Evolutionary conservation across 1,140 invertebrate genomes (phyloP).

Genomic region (Dreissena polymorpha): DNA sequence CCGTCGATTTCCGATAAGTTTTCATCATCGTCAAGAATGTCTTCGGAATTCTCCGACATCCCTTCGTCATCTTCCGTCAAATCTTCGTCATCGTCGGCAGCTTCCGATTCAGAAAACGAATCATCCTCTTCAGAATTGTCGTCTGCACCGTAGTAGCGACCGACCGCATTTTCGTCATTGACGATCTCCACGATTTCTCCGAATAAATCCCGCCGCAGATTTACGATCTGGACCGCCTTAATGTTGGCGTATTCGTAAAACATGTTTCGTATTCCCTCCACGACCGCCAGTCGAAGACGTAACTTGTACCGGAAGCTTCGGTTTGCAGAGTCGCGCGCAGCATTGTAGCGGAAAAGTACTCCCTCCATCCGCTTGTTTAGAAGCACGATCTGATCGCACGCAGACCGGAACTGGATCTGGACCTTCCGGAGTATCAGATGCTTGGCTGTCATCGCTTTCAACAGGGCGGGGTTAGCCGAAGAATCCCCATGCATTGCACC

Average conservation of each 20-base stretch:
- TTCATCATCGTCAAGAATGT: background rate
- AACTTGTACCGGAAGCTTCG: conserved; percentile 72
- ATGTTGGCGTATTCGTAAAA: conserved; percentile 73
- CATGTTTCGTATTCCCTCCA: conserved; percentile 73
- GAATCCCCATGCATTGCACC: too few species aligned
- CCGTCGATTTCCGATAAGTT: background rate
- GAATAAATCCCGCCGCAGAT: conserved; percentile 64
- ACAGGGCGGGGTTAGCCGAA: conserved; percentile 19
- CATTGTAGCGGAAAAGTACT: conserved; percentile 68
- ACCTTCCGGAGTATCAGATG: conserved; percentile 49
- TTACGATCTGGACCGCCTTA: conserved; percentile 69
- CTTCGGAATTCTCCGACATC: background rate
- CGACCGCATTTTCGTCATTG: conserved; percentile 26
- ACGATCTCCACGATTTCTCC: conserved; percentile 60
- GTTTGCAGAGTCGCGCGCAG: conserved; percentile 61
- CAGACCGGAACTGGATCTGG: conserved; percentile 63
- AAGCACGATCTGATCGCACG: conserved; percentile 72
- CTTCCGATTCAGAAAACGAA: background rate
- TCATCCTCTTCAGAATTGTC: background rate
- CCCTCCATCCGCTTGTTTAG: conserved; percentile 68
- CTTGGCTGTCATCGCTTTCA: conserved; percentile 37
- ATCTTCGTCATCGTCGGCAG: background rate
- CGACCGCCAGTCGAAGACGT: conserved; percentile 69
- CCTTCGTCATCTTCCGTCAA: background rate
- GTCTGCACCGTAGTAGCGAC: conserved; percentile 38